Base-by-base conservation (phyloP, 2,797 vertebrate species). In the Falco berigora region DNA sequence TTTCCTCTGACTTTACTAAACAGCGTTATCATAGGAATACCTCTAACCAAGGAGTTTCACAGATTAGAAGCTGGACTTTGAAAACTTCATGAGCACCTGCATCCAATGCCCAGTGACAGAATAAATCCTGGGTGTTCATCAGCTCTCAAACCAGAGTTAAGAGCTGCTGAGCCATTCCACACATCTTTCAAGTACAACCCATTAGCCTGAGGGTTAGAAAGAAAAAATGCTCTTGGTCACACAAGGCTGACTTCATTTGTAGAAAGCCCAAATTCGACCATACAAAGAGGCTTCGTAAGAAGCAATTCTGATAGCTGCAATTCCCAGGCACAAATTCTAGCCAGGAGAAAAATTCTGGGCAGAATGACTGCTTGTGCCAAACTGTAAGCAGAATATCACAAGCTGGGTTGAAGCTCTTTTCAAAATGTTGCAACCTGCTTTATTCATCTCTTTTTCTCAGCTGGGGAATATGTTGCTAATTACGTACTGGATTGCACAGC, bases 401-500 rank as follows among this genome's bases (percentile, higher is more conserved):
- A 69, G 47, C 21, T 52, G 44, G 28, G 76, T 34, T 55, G 66
- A 82, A 88, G 38, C 8, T 63, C 79, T 91, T 90, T 89, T 68
- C 59, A 94, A 91, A 88, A 66, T 38, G 11, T 69, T 30, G 49
- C 22, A 92, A 94, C 59, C 50, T 75, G 44, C 50, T 90, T 86
- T 69, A 94, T 74, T 88, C 27, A 55, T 84, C 47, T 80, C 49
- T 76, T 21, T 88, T 86, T 73, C 67, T 94, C 77, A 87, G 46
- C 83, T 19, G 44, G n/a, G 4, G 8, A 88, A 79, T 96, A 75
- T 25, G 47, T 85, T 58, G 30, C 88, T 97, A 95, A 96, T 95
- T 97, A 92, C 32, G 14, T 71, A 76, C 25, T 95, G 88, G 88
- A 78, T 67, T 76, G 30, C 83, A 86, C n/a, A 94, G 36, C 38